Evolutionary conservation across 2,113 vertebrate species (phyloP), one percentile per base, ranked within the genome.

Genomic region (Vulpes ferrilata): DNA sequence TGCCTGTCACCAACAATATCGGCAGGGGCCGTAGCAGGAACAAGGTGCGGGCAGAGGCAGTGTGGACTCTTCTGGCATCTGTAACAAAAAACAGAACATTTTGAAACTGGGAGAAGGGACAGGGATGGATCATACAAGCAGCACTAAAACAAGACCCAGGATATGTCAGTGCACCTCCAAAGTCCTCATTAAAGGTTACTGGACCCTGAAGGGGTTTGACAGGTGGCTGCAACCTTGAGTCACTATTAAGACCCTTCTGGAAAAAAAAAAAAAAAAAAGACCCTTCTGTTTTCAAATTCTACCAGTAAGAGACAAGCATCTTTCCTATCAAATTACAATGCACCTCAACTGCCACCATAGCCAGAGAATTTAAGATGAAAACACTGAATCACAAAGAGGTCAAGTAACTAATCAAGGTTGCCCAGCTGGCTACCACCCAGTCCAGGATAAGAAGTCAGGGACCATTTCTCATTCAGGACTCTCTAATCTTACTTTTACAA

Each of bases 21-120:
- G 99, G 98, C 88, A 99, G 94, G 8, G 99, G 99, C n/a, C 99
- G 99, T 62, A 99, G 64, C 65, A 98, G 98, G 89, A 98, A 98
- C 32, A 93, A 97, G 78, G 98, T 95, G 0, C 98, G 97, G 71
- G 98, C 81, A 0, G 98, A 90, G 57, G 99, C 98, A 67, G 99
- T 98, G 62, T 99, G 98, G 11, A 99, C 20, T 93, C 97, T 98
- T 95, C 98, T 99, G 98, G 98, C 94, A 97, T 96, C 99, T 99
- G 98, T 5, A 98, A 98, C 13, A 97, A 96, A 92, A 95, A 57
- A 15, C 19, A 95, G 87, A 78, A 93, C 93, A 79, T 38, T 30
- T 6, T 97, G 59, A 98, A 84, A 48, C 65, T 80, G 23, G 59
- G 53, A 83, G n/a, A 90, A 79, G 12, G 30, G 48, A 35, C 10